phyloP scores from a whole-genome alignment of 2,888 invertebrate genomes.

The Prosapia bicincta region DNA sequence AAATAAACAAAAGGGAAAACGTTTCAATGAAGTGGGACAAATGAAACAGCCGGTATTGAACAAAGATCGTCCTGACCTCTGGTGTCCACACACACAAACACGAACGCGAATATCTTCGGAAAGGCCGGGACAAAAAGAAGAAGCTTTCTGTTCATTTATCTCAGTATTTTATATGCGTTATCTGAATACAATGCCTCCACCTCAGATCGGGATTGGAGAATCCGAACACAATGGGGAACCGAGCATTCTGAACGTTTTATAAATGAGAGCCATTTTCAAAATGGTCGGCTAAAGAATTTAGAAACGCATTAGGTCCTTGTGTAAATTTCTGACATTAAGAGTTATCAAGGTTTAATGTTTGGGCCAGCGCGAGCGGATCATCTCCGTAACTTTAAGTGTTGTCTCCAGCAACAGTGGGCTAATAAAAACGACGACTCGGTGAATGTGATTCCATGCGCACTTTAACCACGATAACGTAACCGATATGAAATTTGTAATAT shows the following conservation, averaged over 20 bases:
- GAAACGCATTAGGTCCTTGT: conserved; percentile 21
- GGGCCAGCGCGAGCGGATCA: no score
- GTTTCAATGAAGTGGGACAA: no score
- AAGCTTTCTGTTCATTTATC: not conserved
- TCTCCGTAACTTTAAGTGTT: no score
- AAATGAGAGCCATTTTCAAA: conserved; percentile 26
- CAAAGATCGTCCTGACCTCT: not conserved
- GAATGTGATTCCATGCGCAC: no score
- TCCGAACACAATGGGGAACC: not conserved
- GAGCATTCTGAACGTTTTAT: not conserved
- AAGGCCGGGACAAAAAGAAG: not conserved
- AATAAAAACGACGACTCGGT: no score
- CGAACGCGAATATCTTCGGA: not conserved
- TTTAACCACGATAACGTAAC: no score
- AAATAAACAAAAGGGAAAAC: no score
- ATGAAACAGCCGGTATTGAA: not conserved
- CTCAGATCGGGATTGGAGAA: not conserved
- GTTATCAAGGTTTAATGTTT: no score
- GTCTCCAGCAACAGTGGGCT: no score
- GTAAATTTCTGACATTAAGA: conserved; percentile 11
- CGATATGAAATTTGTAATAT: no score
- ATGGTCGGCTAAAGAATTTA: conserved; percentile 21
- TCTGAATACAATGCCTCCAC: not conserved
- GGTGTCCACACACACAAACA: not conserved
- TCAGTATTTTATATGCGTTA: not conserved